These are phyloP conservation scores for Hypomecis punctinalis DNA, from an alignment of 2,888 invertebrate genomes.

Conservation along the genomic window DNA sequence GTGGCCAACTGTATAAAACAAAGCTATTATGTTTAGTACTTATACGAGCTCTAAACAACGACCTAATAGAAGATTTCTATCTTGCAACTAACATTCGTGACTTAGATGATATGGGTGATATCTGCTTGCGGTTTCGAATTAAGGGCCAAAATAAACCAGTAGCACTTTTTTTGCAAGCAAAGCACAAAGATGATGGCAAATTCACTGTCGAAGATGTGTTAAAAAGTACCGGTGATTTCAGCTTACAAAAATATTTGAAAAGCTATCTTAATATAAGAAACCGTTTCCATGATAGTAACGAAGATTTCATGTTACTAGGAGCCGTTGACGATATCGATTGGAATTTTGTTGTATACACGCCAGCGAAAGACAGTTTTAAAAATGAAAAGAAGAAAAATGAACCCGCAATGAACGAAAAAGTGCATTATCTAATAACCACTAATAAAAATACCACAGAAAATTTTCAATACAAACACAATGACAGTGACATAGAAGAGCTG, in stretches of 20 bases:
- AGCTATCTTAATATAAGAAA: conserved; percentile 1
- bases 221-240: neutral
- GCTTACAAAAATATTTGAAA: neutral
- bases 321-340: neutral
- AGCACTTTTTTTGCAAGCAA: conserved; percentile 2
- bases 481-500: neutral
- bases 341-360: neutral
- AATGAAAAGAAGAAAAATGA: neutral
- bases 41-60: conserved; percentile 2
- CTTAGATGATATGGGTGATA: neutral
- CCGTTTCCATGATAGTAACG: neutral
- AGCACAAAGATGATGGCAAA: conserved; percentile 2
- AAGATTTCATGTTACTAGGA: neutral
- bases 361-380: neutral
- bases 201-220: neutral
- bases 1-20: conserved; percentile 5
- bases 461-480: neutral
- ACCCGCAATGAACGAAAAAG: neutral
- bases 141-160: neutral
- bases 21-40: neutral
- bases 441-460: neutral
- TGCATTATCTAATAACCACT: conserved; percentile 1
- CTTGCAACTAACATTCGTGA: neutral
- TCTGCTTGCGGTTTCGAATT: neutral
- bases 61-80: neutral